Evolutionary conservation across 2,797 vertebrate species (phyloP), one percentile per base, ranked within the genome.

Genomic region (Pogonophryne albipinna): DNA sequence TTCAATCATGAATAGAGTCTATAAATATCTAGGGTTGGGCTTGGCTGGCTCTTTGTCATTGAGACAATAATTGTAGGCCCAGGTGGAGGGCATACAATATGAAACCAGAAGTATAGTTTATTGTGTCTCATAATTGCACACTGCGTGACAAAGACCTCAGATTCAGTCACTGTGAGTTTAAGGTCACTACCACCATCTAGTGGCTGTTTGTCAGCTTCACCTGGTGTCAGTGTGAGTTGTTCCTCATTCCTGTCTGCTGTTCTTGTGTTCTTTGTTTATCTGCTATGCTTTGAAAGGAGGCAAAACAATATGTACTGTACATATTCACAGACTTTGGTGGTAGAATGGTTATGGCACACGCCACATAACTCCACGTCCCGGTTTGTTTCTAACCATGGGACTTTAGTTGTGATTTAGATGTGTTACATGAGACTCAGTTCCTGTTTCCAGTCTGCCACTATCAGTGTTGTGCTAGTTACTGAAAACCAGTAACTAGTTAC

Each of bases 171-270:
- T 6, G 17, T 19, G 16, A 44, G 17, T 69, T 41, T 46, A 38
- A 62, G 57, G 63, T 71, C 70, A 66, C 62, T 76, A 42, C 51
- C 58, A 13, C 91, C 94, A 87, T 63, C 93, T 94, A 86, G 91
- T 91, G 93, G 88, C 50, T 11, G 45, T 44, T 6, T 51, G 19
- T 49, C 23, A 46, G 11, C 1, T 4, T 62, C 15, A 5, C 0
- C 6, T 38, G 52, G 0, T 9, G 45, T 46, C 38, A 55, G 34
- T 56, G 8, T 12, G 10, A 42, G 8, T 17, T 16, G 0, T 15
- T 69, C 41, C 17, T 66, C 3, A 5, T n/a, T 42, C 16, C 23
- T 44, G 66, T 23, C 17, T 10, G 44, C 45, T 44, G 11, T 44
- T 10, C 0, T 3, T 13, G 11, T 59, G 31, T 20, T 38, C 31